A percentile compares a stretch with the other conserved stretches of the same genome.
phyloP scores from a whole-genome alignment of 2,888 invertebrate genomes.

The Pammene fasciana region DNA sequence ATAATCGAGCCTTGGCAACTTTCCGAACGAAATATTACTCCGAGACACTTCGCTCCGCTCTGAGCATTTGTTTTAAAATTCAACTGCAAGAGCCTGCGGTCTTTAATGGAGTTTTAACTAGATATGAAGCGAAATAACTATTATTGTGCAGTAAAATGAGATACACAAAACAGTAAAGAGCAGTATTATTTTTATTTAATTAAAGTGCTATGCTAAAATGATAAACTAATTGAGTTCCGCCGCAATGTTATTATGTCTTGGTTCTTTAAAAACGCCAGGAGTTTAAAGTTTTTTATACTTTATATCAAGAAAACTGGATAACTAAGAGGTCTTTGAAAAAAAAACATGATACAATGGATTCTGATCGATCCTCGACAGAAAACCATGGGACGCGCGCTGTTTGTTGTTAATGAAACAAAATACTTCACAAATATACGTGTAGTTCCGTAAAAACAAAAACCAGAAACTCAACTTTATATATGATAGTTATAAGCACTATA shows the following conservation, averaged over 20 bases:
- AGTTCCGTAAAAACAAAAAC: too few relatives aligned
- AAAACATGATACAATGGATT: too few relatives aligned
- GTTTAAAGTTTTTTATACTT: not conserved
- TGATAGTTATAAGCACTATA: not conserved
- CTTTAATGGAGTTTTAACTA: conserved; percentile 31
- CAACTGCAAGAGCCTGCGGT: conserved; percentile 22
- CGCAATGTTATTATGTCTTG: not conserved
- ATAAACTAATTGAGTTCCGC: not conserved
- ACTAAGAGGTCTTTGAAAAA: too few relatives aligned
- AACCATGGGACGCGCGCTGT: too few relatives aligned
- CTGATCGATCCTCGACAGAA: too few relatives aligned
- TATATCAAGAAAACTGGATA: too few relatives aligned
- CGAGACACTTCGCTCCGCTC: conserved; percentile 33
- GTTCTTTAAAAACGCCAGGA: not conserved
- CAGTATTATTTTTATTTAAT: conserved; percentile 16
- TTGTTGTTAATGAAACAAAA: too few relatives aligned
- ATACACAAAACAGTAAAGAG: conserved; percentile 1
- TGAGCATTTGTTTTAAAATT: conserved; percentile 39
- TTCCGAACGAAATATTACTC: conserved; percentile 47
- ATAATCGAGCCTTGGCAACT: conserved; percentile 55
- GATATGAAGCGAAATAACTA: conserved; percentile 13
- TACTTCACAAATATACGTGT: too few relatives aligned
- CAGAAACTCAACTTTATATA: not conserved
- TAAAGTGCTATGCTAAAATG: conserved; percentile 5
- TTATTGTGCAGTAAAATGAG: conserved; percentile 14